Percentiles rank a stretch among this genome's conserved stretches.
These are phyloP conservation scores for Elephas maximus DNA, from an alignment of 2,113 vertebrate species.

Conservation along the genomic window DNA sequence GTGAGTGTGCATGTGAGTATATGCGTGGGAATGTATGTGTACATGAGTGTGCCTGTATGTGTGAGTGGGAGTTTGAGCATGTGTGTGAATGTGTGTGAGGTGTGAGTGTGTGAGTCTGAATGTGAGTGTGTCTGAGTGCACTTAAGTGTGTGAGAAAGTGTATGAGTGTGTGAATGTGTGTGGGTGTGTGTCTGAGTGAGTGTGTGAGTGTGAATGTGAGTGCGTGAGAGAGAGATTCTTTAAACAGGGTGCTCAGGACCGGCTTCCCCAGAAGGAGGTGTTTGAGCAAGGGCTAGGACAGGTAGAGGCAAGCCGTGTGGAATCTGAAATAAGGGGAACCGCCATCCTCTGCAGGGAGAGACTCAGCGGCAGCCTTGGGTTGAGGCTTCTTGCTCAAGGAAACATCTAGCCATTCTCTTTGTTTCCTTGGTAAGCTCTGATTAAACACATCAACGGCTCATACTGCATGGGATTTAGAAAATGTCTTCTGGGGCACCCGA, in stretches of 20 bases:
- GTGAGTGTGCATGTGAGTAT: neutral
- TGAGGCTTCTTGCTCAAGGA: neutral
- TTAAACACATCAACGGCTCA: neutral
- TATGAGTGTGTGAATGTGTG: too few relatives aligned
- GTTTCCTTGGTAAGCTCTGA: neutral
- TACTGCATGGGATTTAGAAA: neutral
- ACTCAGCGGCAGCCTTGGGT: neutral
- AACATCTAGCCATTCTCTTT: neutral
- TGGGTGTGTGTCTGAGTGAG: neutral
- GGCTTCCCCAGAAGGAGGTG: neutral
- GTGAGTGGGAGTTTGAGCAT: neutral
- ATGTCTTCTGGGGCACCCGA: neutral
- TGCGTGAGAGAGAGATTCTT: neutral
- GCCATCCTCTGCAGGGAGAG: neutral
- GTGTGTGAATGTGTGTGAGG: neutral
- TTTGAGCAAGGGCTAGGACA: accelerated
- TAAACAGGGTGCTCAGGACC: neutral
- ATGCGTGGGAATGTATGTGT: neutral
- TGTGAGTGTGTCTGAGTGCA: too few relatives aligned
- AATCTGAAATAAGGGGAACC: too few relatives aligned
- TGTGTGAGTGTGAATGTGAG: too few relatives aligned
- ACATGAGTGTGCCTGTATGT: too few relatives aligned
- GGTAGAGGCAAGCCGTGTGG: accelerated
- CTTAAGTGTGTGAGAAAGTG: too few relatives aligned
- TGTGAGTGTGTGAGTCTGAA: neutral